Percentiles rank a stretch among this genome's conserved stretches.
These are phyloP conservation scores for Sorex maritimensis DNA, from an alignment of 2,797 vertebrate genomes.

Conservation along the genomic window DNA sequence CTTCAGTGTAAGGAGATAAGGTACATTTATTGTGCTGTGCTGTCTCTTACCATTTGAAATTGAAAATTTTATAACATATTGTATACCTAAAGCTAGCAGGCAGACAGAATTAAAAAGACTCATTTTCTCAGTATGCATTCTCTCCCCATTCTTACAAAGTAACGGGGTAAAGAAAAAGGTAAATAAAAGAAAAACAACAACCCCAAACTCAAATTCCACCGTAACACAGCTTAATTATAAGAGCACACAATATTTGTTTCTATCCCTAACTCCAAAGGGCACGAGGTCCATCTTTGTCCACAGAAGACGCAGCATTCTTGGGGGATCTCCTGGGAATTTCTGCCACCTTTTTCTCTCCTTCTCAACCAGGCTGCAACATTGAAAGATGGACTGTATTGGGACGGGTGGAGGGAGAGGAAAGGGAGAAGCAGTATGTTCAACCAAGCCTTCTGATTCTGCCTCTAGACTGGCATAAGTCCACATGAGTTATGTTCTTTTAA, in stretches of 20 bases:
- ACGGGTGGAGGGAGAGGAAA: conserved; percentile 82
- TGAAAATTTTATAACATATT: conserved; percentile 91
- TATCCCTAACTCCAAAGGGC: conserved; percentile 88
- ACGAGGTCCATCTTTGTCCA: conserved; percentile 88
- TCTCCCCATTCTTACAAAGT: conserved; percentile 90
- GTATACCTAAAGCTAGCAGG: conserved; percentile 92
- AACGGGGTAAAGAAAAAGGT: conserved; percentile 87
- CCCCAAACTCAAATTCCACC: conserved; percentile 89
- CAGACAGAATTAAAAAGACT: conserved; percentile 92
- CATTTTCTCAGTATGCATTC: conserved; percentile 88
- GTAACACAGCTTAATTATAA: conserved; percentile 91
- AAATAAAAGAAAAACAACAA: conserved; percentile 73
- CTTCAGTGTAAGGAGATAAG: conserved; percentile 92
- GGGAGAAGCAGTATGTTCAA: conserved; percentile 85
- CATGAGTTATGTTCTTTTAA: conserved; percentile 90
- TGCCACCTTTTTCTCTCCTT: conserved; percentile 85
- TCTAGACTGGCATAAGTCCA: conserved; percentile 91
- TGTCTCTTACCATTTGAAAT: conserved; percentile 92
- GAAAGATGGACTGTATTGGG: conserved; percentile 82
- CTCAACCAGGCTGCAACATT: conserved; percentile 86
- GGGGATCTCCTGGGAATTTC: conserved; percentile 83
- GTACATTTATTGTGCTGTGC: conserved; percentile 94
- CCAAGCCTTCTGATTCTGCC: conserved; percentile 89
- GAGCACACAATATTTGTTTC: conserved; percentile 87
- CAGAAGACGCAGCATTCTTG: conserved; percentile 85